Evolutionary conservation across 1,140 invertebrate genomes (phyloP), one percentile per base, ranked within the genome.

Genomic region (Drosophila tani): DNA sequence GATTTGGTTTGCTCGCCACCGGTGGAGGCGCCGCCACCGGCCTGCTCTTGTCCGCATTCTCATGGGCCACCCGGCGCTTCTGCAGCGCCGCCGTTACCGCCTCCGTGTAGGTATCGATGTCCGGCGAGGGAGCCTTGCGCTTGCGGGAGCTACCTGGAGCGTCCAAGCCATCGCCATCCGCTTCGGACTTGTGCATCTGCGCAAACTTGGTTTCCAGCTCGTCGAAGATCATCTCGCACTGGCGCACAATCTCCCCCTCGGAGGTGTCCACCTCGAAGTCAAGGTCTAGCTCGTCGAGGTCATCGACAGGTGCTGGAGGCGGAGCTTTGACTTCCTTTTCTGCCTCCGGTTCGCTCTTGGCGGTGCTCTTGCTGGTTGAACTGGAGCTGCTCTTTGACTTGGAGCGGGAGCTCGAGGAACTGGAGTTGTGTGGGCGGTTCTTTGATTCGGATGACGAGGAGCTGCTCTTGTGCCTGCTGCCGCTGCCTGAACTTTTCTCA

Each of bases 141-240:
- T 92, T 92, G 8, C 71, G 74, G 5, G 50, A 55, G 11, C 21
- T 35, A 3, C 81, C 71, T 2, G 59, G 11, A 6, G 9, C 45
- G 21, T 29, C n/a, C 43, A 41, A 14, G 8, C 21, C 19, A 21
- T 78, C 50, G 21, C 2, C 35, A 12, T 74, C 79, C 14, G 51
- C 38, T 3, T 21, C 64, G 2, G 71, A 1, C 29, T 92, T 84
- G 53, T 92, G 90, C 47, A 85, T 49, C 9, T 77, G 58, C 0
- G 88, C 82, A 43, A 92, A 91, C 57, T 93, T 91, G 21, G 78
- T 77, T 73, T 94, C 93, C 58, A 94, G 87, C 74, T 94, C 92
- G 93, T 96, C 95, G 81, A 96, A 97, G 73, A 97, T 96, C 91
- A 94, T 95, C 59, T 96, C 93, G 85, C 96, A 97, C 88, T 97